A percentile compares a stretch with the other conserved stretches of the same genome.
phyloP scores from a whole-genome alignment of 2,113 vertebrate species.

The Chionodraco myersi region DNA sequence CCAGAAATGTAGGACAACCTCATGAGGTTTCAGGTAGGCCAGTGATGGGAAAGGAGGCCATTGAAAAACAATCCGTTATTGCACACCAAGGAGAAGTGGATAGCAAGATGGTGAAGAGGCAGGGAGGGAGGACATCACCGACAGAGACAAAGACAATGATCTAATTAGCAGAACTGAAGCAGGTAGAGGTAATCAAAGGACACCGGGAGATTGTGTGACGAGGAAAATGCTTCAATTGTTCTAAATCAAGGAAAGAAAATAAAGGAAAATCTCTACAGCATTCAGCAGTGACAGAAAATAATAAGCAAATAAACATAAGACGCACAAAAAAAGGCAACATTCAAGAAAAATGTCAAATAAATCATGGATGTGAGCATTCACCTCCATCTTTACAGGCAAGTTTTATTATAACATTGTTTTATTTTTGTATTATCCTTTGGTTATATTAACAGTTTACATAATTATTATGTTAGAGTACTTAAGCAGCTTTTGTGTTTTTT shows the following conservation, averaged over 20 bases:
- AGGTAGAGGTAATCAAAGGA: conserved; percentile 31
- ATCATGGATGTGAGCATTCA: conserved; percentile 1
- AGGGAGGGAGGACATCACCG: conserved; percentile 6
- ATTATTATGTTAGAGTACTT: neutral
- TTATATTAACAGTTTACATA: neutral
- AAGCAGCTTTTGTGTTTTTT: neutral
- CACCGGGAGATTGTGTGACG: neutral
- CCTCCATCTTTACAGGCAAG: neutral
- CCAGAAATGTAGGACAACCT: conserved; percentile 39
- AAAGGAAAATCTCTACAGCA: neutral
- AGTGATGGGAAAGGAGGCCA: conserved; percentile 53
- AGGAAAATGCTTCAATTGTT: conserved; percentile 3
- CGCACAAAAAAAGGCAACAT: neutral
- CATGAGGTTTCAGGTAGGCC: conserved; percentile 57
- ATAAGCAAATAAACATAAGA: neutral
- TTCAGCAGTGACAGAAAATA: neutral
- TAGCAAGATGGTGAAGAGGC: conserved; percentile 26
- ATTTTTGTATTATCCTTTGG: neutral
- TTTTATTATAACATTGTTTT: neutral
- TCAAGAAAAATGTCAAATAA: conserved; percentile 3
- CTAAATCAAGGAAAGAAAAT: neutral
- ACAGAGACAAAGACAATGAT: conserved; percentile 44
- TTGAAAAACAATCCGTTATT: conserved; percentile 63
- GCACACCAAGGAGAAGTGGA: conserved; percentile 46
- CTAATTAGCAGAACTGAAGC: conserved; percentile 37